These are phyloP conservation scores for Periparus ater DNA, from an alignment of 2,797 vertebrate genomes.

Conservation along the genomic window DNA sequence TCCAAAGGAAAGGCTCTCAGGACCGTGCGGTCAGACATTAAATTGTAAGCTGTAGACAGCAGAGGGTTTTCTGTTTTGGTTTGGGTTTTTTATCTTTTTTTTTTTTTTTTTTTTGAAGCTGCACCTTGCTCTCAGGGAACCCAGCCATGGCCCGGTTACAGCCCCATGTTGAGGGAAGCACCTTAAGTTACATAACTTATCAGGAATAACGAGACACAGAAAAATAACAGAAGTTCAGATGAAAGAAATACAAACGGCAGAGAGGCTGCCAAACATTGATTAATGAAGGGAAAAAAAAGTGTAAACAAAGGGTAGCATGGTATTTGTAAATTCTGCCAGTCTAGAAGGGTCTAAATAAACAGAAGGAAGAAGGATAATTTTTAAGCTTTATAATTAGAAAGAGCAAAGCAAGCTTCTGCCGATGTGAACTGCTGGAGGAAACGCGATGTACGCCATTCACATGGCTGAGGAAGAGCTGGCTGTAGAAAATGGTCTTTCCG, in stretches of 20 bases:
- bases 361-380: background rate
- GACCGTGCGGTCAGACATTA: slow-evolving; percentile 42
- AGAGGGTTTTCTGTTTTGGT: background rate
- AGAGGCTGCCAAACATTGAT: background rate
- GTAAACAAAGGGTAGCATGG: background rate
- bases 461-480: background rate
- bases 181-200: background rate
- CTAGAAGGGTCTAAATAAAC: background rate
- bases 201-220: background rate
- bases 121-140: slow-evolving; percentile 51
- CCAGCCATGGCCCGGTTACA: background rate
- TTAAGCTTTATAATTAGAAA: background rate
- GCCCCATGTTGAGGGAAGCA: background rate
- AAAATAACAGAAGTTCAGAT: background rate
- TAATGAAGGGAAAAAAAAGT: background rate
- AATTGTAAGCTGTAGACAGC: slow-evolving; percentile 46
- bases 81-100: background rate
- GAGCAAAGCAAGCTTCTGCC: background rate
- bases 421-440: background rate
- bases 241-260: background rate
- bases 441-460: fast-evolving
- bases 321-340: background rate
- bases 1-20: slow-evolving; percentile 16
- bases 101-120: background rate
- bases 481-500: background rate